Evolutionary conservation across 2,888 invertebrate genomes (phyloP).

Genomic region (Pherbina coryleti): DNA sequence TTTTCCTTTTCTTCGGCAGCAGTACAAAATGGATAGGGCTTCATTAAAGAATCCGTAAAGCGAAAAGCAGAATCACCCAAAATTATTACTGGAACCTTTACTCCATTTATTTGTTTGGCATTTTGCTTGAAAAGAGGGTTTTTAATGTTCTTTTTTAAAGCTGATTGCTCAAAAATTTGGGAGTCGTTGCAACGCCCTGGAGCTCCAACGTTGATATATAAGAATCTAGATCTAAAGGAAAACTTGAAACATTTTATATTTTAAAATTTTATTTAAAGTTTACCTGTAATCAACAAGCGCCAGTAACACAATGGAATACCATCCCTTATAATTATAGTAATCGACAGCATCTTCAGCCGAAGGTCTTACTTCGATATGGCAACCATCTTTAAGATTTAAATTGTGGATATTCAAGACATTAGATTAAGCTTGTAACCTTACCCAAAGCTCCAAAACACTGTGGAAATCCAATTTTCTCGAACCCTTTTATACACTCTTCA

Average conservation of each 20-base stretch:
- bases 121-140: background rate
- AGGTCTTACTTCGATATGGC: conserved; percentile 34
- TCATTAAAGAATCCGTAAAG: conserved; percentile 37
- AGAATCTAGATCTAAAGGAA: conserved; percentile 21
- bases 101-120: background rate
- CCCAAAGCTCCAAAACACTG: conserved; percentile 28
- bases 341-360: conserved; percentile 8
- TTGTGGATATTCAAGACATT: background rate
- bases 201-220: conserved; percentile 35
- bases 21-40: conserved; percentile 38
- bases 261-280: background rate
- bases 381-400: conserved; percentile 21
- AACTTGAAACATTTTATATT: background rate
- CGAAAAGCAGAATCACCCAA: conserved; percentile 41
- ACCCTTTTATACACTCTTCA: conserved; percentile 27
- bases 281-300: conserved; percentile 31
- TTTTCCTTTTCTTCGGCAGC: conserved; percentile 1
- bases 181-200: conserved; percentile 33
- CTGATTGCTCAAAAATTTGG: conserved; percentile 19
- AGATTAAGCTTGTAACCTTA: background rate
- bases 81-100: conserved; percentile 27
- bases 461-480: conserved; percentile 26
- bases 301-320: conserved; percentile 23
- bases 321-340: conserved; percentile 37
- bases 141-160: background rate